Evolutionary conservation across 2,113 vertebrate genomes (phyloP).

Genomic region (Lanius ludovicianus): DNA sequence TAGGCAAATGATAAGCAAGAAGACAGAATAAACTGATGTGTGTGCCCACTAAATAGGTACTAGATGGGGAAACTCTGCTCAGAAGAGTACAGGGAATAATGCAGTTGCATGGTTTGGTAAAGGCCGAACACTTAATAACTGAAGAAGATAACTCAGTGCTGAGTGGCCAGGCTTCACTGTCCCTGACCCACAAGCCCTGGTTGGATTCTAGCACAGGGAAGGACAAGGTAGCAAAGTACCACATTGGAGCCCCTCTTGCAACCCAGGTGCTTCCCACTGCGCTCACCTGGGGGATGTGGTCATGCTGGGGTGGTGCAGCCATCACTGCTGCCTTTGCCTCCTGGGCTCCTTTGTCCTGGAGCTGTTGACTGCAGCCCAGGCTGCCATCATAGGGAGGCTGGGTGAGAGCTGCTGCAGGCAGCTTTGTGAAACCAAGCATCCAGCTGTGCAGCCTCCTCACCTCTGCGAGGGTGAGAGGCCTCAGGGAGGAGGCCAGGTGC

Average conservation of each 20-base stretch:
- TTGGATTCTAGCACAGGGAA: neutral
- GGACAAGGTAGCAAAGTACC: neutral
- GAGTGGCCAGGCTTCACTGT: neutral
- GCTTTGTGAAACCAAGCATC: neutral
- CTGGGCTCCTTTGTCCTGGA: neutral
- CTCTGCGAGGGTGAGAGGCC: fast-evolving
- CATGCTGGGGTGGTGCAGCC: fast-evolving
- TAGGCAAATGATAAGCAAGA: neutral
- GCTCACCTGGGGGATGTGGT: neutral
- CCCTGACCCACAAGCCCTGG: neutral
- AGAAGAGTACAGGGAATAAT: neutral
- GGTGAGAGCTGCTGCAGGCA: neutral
- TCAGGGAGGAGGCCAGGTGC: neutral
- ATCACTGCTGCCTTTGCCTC: neutral
- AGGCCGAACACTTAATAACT: neutral
- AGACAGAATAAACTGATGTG: neutral
- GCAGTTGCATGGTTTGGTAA: neutral
- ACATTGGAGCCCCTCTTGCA: neutral
- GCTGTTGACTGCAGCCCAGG: neutral
- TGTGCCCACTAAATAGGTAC: neutral
- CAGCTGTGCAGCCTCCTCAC: neutral
- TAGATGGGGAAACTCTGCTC: neutral
- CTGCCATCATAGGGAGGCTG: neutral
- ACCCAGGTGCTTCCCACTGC: neutral
- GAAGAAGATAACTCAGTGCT: neutral